Base-by-base conservation (phyloP, 2,888 invertebrate genomes). In the Cantharis rufa region DNA sequence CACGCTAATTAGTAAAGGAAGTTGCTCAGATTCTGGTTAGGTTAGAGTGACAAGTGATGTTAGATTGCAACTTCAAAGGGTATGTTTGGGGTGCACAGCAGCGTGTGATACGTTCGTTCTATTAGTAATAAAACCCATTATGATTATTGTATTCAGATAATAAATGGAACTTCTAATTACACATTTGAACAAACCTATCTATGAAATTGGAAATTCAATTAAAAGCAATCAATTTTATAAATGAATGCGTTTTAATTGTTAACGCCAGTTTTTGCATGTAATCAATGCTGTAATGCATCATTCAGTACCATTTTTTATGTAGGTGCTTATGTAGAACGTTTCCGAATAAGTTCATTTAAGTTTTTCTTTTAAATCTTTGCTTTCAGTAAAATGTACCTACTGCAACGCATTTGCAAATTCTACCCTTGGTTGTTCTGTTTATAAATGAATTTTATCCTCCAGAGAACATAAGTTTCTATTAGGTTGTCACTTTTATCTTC, bases 1-100 rank as follows among this genome's bases (percentile, higher is more conserved):
- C 80, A 77, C 77, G 74, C 77, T 78, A 80, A 80, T 80, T 80
- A 80, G 80, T 69, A 70, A 62, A 76, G 76, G 78, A 78, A 78
- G 78, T 78, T 78, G 75, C 78, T 78, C 78, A 78, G 75, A 78
- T 78, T 78, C 74, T 78, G 78, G 72, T 76, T 73, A 74, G 72
- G 73, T 74, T 76, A 71, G 64, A 76, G 72, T 74, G 76, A 78
- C 75, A 78, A 76, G 73, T 76, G 78, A 78, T 76, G 71, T 68
- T 78, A 71, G 75, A 78, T 78, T 78, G 73, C 71, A 72, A 76
- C 71, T 73, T 73, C 75, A 78, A 78, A 73, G 69, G 73, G 61
- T 27, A 32, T 69, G 62, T 73, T 78, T 75, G 18, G 75, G 78
- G 70, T 70, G 74, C 74, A 69, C 70, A 69, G 64, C 66, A 61